Conservation (phyloP, 2,113 vertebrate species). For the Stegostoma tigrinum region DNA sequence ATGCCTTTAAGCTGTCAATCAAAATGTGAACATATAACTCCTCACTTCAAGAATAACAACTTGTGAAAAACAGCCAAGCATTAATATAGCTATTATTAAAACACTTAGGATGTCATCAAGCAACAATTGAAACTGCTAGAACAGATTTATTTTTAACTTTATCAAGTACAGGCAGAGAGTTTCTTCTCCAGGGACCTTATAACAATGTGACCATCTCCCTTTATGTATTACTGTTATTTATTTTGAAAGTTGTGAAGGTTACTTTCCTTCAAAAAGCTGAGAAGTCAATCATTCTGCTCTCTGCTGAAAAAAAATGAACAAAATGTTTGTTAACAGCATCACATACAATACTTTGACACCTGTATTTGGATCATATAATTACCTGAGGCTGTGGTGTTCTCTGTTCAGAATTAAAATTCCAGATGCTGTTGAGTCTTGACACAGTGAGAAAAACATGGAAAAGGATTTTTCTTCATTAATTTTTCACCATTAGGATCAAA, state of each 20-base stretch:
- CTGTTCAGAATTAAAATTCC: slow-evolving; percentile 36
- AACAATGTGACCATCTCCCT: not conserved
- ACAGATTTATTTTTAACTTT: too few species aligned
- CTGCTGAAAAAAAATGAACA: not conserved
- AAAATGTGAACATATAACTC: too few species aligned
- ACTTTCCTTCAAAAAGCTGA: slow-evolving; percentile 11
- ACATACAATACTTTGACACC: slow-evolving; percentile 6
- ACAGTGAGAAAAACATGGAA: slow-evolving; percentile 1
- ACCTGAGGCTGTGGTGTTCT: slow-evolving; percentile 1
- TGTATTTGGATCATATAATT: not conserved
- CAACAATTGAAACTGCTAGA: too few species aligned
- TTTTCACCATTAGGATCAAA: not conserved
- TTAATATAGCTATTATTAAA: too few species aligned
- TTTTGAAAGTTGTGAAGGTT: not conserved
- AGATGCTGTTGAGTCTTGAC: slow-evolving; percentile 17
- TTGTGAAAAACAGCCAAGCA: too few species aligned
- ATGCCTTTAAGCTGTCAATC: too few species aligned
- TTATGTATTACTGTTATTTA: not conserved
- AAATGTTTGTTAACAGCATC: slow-evolving; percentile 1
- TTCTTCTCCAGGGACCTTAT: not conserved
- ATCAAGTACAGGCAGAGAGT: not conserved
- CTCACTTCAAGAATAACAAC: too few species aligned
- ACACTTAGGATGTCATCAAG: too few species aligned
- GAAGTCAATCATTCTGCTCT: slow-evolving; percentile 25
- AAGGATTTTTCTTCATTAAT: not conserved